Conservation (phyloP, 2,797 vertebrate species). For the Characodon lateralis region DNA sequence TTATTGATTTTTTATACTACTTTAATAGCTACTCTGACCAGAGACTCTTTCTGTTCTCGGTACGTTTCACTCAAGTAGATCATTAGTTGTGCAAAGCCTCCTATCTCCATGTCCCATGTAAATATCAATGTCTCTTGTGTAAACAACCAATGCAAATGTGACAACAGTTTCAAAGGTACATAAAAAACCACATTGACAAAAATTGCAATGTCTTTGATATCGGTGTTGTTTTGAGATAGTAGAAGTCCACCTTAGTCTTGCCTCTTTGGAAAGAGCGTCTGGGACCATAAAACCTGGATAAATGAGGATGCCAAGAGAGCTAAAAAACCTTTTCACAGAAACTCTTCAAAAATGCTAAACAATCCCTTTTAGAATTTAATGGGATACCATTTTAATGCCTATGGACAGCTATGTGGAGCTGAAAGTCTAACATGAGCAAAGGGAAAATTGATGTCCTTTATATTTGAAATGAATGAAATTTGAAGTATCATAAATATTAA, state of each 20-base stretch:
- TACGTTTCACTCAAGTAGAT: neutral
- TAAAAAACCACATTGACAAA: neutral
- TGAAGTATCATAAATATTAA: neutral
- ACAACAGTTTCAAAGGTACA: neutral
- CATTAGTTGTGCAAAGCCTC: neutral
- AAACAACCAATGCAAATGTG: neutral
- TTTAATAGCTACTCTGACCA: neutral
- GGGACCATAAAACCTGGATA: neutral
- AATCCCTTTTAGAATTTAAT: neutral
- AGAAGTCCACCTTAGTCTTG: neutral
- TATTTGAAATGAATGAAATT: neutral
- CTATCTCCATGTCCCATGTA: neutral
- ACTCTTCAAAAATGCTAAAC: neutral
- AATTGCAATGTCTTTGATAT: neutral
- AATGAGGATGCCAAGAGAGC: neutral
- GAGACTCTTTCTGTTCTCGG: neutral
- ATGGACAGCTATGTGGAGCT: no score
- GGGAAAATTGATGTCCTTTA: neutral
- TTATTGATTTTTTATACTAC: neutral
- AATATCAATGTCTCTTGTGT: neutral
- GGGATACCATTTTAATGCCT: neutral
- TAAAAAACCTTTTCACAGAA: neutral
- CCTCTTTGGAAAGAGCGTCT: neutral
- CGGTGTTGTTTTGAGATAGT: neutral
- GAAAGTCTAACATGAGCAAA: no score